Conservation (phyloP, 2,888 invertebrate species). For the Xanthia icteritia region DNA sequence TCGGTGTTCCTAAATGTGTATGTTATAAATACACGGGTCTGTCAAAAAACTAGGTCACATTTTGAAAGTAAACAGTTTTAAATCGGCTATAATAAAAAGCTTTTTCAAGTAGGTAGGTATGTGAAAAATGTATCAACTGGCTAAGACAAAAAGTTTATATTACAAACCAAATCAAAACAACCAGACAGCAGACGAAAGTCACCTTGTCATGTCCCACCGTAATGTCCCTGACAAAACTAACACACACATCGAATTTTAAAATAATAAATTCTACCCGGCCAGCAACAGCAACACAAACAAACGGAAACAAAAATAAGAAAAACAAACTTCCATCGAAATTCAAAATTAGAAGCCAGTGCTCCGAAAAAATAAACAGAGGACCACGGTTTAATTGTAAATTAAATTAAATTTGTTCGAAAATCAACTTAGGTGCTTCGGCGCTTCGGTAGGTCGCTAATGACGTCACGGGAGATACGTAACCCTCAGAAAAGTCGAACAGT, state of each 20-base stretch:
- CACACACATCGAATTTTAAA: slow-evolving; percentile 36
- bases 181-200: not conserved
- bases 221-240: slow-evolving; percentile 20
- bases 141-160: not conserved
- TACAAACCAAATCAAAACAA: not conserved
- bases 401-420: slow-evolving; percentile 85
- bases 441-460: slow-evolving; percentile 81
- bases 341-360: slow-evolving; percentile 79
- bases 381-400: slow-evolving; percentile 87
- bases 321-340: slow-evolving; percentile 75
- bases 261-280: slow-evolving; percentile 49
- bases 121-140: not conserved
- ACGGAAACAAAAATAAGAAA: slow-evolving; percentile 73
- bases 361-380: slow-evolving; percentile 85
- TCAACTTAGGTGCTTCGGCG: slow-evolving; percentile 80
- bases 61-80: not conserved
- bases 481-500: slow-evolving; percentile 78
- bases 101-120: not conserved
- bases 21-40: not conserved
- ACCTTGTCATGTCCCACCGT: slow-evolving; percentile 9
- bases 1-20: not conserved
- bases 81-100: not conserved
- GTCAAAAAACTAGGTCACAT: not conserved
- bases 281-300: slow-evolving; percentile 54
- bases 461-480: slow-evolving; percentile 69